A percentile compares a stretch with the other conserved stretches of the same genome.
phyloP scores from a whole-genome alignment of 1,140 invertebrate genomes.

The Penaeus chinensis region DNA sequence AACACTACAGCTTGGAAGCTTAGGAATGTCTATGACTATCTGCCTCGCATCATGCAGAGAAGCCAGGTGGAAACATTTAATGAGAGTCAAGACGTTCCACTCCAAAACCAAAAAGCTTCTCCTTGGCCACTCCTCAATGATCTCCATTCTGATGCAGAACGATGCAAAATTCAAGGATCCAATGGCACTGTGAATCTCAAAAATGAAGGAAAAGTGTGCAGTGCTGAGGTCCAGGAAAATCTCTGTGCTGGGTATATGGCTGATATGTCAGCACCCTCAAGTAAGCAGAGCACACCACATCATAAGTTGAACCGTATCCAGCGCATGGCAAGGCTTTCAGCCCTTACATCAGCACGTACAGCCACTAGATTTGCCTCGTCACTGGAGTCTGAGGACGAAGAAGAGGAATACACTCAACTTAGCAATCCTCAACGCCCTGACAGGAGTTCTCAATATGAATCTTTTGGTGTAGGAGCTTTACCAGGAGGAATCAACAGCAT shows the following conservation, averaged over 20 bases:
- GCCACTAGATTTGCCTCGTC: background rate
- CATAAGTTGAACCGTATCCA: background rate
- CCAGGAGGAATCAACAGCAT: background rate
- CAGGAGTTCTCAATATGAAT: background rate
- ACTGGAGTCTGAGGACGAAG: too few relatives aligned
- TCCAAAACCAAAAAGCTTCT: too few relatives aligned
- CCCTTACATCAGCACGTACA: background rate
- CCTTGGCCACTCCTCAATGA: too few relatives aligned
- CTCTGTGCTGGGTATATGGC: background rate
- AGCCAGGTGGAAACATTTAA: too few relatives aligned
- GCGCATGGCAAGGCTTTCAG: background rate
- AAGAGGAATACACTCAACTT: too few relatives aligned
- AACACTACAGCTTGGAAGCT: too few relatives aligned
- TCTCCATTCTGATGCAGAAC: background rate
- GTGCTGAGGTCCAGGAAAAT: background rate
- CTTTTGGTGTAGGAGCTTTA: background rate
- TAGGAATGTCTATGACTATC: too few relatives aligned
- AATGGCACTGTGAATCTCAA: background rate
- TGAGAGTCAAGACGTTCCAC: too few relatives aligned
- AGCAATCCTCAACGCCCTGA: too few relatives aligned
- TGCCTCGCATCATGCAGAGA: too few relatives aligned
- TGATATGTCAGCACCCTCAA: constrained; percentile 6
- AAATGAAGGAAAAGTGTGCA: background rate
- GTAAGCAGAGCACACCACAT: background rate
- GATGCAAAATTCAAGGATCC: too few relatives aligned